Base-by-base conservation (phyloP, 1,140 invertebrate species). In the Aphelenchoides fujianensis region DNA sequence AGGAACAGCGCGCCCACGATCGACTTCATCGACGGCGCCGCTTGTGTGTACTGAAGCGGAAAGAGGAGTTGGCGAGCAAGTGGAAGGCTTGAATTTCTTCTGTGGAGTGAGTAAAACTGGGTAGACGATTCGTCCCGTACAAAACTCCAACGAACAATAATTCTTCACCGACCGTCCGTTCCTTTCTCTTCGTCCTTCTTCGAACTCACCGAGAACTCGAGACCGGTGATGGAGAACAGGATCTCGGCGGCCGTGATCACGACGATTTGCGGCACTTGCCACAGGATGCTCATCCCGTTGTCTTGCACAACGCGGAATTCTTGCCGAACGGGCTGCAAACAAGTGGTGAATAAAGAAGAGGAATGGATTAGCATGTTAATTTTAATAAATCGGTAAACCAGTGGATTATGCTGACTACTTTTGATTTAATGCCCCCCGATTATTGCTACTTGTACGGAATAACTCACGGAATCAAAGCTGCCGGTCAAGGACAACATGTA, bases 281-380 rank as follows among this genome's bases (percentile, higher is more conserved):
- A 82, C 34, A 84, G 72, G 53, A 82, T 84, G 36, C 62, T 71
- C 9, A 82, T 71, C 0, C 37, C 61, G 54, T 84, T 82, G 55
- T 76, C 57, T 34, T 71, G 16, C 92, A 84, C 1, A 86, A 88
- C 78, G 91, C 92, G 0, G 90, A 87, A 31, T 86, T 78, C 0
- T 91, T 90, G 0, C 91, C 80, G 30, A 67, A 69, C 68, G 63
- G n/a, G 30, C 37, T 35, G 32, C 23, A n/a, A n/a, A n/a, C n/a
- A n/a, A n/a, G n/a, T n/a, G n/a, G n/a, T n/a, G n/a, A n/a, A n/a
- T n/a, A n/a, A n/a, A n/a, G n/a, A n/a, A 12, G 41, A 12, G 23
- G 23, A 23, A 48, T 48, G 12, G 41, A 48, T 12, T 12, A 12
- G 12, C 12, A 12, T 12, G 23, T 48, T 48, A 12, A 48, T 23